Evolutionary conservation across 2,113 vertebrate genomes (phyloP), one percentile per base, ranked within the genome.

Genomic region (Microcebus tavaratra): DNA sequence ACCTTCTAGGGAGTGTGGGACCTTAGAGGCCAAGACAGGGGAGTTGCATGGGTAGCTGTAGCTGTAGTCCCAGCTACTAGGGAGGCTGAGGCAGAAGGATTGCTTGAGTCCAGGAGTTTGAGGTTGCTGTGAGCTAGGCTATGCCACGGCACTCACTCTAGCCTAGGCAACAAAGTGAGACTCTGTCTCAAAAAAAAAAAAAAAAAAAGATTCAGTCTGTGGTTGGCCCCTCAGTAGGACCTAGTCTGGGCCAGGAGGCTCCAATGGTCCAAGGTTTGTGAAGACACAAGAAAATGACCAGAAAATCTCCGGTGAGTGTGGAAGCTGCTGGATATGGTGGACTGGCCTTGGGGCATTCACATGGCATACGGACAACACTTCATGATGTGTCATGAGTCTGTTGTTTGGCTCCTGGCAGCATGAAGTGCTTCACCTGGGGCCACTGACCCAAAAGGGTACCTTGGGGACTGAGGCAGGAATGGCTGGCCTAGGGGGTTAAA

Each of bases 301-400:
- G 76, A 92, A 91, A 90, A 86, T 82, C n/a, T 20, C 53, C 57
- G n/a, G 72, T 92, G 65, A 78, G 63, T 9, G n/a, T 75, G 73
- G 67, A 29, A 42, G 15, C 73, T 73, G 31, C 90, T 34, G 7
- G 50, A 73, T 29, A 50, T 31, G 48, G 55, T 67, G 7, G 25
- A 39, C 11, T 94, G 83, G 34, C 89, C 65, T 73, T 82, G 61
- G 89, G 59, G 17, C 55, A 85, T 73, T 93, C 25, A 57, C 18
- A 53, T 2, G 53, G 76, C 14, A 55, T 36, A 25, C 1, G 31
- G 67, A 88, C 27, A 57, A 70, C 27, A 29, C 27, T 29, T 20
- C 17, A 25, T 53, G 53, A 57, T 75, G 39, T 67, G 27, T 82
- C 73, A 14, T 4, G n/a, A 61, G 73, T n/a, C 45, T 34, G 36